Conservation (phyloP, 2,888 invertebrate species). For the Latheticus oryzae region DNA sequence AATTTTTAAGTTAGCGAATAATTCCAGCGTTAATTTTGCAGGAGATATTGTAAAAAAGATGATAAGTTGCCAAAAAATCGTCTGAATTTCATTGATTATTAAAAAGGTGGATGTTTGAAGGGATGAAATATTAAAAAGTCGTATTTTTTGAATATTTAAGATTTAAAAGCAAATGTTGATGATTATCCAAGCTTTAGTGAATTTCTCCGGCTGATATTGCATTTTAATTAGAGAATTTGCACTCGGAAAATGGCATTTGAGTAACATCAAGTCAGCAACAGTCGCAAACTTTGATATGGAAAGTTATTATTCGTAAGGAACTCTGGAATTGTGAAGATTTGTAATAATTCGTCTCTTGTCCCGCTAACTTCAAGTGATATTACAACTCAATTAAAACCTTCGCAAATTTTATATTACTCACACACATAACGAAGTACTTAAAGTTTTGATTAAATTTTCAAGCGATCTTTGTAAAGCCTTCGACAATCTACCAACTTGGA, state of each 20-base stretch:
- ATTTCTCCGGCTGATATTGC: constrained; percentile 16
- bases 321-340: constrained; percentile 23
- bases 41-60: too few species aligned
- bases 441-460: constrained; percentile 32
- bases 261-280: constrained; percentile 21
- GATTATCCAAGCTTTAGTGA: constrained; percentile 14
- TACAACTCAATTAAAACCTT: constrained; percentile 26
- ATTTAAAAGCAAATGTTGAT: too few species aligned
- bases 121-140: too few species aligned
- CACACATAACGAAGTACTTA: constrained; percentile 29
- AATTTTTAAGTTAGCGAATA: constrained; percentile 1
- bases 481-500: too few species aligned
- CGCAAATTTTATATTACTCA: constrained; percentile 31
- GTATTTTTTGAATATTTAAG: too few species aligned
- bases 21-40: constrained; percentile 6
- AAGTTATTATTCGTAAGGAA: constrained; percentile 25
- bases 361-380: constrained; percentile 14
- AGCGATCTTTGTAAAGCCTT: constrained; percentile 11
- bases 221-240: constrained; percentile 27
- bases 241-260: constrained; percentile 18
- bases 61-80: too few species aligned
- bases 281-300: constrained; percentile 27
- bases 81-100: too few species aligned
- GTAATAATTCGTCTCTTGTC: constrained; percentile 24
- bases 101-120: too few species aligned